These are phyloP conservation scores for Gymnosoma rotundatum DNA, from an alignment of 2,888 invertebrate species.

Conservation along the genomic window DNA sequence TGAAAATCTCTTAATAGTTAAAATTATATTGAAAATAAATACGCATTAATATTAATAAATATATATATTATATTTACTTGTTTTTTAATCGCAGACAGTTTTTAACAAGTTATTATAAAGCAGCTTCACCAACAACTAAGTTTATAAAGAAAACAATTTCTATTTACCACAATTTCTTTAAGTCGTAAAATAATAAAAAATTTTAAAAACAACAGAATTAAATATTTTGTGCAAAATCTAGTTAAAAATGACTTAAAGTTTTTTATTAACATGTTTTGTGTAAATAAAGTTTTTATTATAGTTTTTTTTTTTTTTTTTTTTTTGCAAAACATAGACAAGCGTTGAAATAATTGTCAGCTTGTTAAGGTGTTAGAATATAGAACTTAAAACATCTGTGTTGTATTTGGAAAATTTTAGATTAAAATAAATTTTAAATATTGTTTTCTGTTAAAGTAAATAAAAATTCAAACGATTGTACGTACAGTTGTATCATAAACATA, in stretches of 20 bases:
- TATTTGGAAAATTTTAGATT: slow-evolving; percentile 50
- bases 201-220: background rate
- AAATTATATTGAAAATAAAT: too few species aligned
- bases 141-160: background rate
- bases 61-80: too few species aligned
- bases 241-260: too few species aligned
- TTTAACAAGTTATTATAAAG: too few species aligned
- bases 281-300: slow-evolving; percentile 23
- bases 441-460: slow-evolving; percentile 35
- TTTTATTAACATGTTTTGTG: background rate
- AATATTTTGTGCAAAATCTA: background rate
- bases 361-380: slow-evolving; percentile 20
- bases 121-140: background rate
- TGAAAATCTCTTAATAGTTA: too few species aligned
- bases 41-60: too few species aligned
- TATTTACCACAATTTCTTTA: background rate
- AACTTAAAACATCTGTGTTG: slow-evolving; percentile 58
- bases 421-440: background rate
- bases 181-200: background rate
- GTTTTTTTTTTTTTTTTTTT: background rate
- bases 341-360: slow-evolving; percentile 45
- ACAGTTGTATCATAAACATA: too few species aligned
- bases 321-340: slow-evolving; percentile 39
- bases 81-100: too few species aligned
- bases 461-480: background rate